phyloP scores from a whole-genome alignment of 2,888 invertebrate genomes.

The Mellilla xanthometata region DNA sequence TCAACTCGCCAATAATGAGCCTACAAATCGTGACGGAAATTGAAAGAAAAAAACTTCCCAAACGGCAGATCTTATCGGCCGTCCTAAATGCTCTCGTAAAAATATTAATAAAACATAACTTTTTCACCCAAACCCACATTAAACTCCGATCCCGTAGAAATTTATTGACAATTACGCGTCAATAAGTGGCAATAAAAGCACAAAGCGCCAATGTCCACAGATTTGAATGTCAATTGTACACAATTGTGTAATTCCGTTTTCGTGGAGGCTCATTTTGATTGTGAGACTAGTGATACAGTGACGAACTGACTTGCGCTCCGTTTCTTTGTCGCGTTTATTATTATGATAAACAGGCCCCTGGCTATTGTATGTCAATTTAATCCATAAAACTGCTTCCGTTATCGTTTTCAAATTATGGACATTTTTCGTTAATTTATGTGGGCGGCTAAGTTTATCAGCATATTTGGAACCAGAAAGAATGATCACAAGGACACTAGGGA shows the following conservation, averaged over 20 bases:
- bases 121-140: conserved; percentile 83
- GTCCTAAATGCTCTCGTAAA: conserved; percentile 82
- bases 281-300: conserved; percentile 72
- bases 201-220: conserved; percentile 79
- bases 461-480: background rate
- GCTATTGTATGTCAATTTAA: conserved; percentile 68
- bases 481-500: conserved; percentile 32
- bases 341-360: conserved; percentile 70
- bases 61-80: conserved; percentile 79
- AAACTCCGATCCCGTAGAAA: conserved; percentile 79
- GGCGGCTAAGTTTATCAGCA: conserved; percentile 56
- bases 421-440: conserved; percentile 30
- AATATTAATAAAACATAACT: conserved; percentile 83
- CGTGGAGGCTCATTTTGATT: conserved; percentile 78
- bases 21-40: conserved; percentile 82
- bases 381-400: conserved; percentile 59
- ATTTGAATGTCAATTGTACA: conserved; percentile 82
- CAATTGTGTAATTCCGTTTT: conserved; percentile 80
- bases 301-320: conserved; percentile 69
- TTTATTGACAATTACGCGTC: conserved; percentile 82
- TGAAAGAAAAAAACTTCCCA: conserved; percentile 81
- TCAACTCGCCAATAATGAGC: conserved; percentile 76
- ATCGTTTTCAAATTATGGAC: conserved; percentile 45
- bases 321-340: conserved; percentile 70
- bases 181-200: conserved; percentile 81